Evolutionary conservation across 2,888 invertebrate genomes (phyloP).

Genomic region (Strigamia crassipes): DNA sequence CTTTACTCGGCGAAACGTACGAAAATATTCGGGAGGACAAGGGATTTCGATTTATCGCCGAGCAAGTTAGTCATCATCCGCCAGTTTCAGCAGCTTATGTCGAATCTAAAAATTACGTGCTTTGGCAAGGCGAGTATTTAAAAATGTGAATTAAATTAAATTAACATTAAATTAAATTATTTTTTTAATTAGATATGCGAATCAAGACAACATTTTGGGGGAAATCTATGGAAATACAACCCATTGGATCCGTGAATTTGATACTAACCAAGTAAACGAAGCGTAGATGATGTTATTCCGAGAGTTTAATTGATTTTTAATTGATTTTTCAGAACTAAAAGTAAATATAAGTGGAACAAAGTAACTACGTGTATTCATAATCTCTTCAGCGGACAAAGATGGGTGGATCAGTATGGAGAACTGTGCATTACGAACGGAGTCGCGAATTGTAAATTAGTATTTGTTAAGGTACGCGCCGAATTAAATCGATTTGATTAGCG

Average conservation of each 20-base stretch:
- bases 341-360: slow-evolving; percentile 78
- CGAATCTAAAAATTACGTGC: slow-evolving; percentile 74
- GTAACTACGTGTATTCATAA: slow-evolving; percentile 86
- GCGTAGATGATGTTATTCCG: background rate
- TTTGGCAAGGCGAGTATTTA: slow-evolving; percentile 73
- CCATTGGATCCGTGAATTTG: slow-evolving; percentile 71
- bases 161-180: background rate
- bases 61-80: slow-evolving; percentile 85
- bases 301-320: background rate
- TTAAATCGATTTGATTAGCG: too few relatives aligned
- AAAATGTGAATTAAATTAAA: background rate
- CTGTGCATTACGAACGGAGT: slow-evolving; percentile 70
- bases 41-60: slow-evolving; percentile 77
- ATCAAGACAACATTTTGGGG: slow-evolving; percentile 90
- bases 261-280: slow-evolving; percentile 59
- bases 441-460: slow-evolving; percentile 75
- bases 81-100: slow-evolving; percentile 81
- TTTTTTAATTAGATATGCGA: slow-evolving; percentile 72
- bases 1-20: slow-evolving; percentile 79
- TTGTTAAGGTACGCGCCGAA: slow-evolving; percentile 69
- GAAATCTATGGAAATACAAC: slow-evolving; percentile 87
- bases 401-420: slow-evolving; percentile 87
- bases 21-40: slow-evolving; percentile 78
- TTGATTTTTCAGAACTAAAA: slow-evolving; percentile 63
- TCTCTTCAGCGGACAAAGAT: slow-evolving; percentile 78